Base-by-base conservation (phyloP, 2,888 invertebrate species). In the Tinea pellionella region DNA sequence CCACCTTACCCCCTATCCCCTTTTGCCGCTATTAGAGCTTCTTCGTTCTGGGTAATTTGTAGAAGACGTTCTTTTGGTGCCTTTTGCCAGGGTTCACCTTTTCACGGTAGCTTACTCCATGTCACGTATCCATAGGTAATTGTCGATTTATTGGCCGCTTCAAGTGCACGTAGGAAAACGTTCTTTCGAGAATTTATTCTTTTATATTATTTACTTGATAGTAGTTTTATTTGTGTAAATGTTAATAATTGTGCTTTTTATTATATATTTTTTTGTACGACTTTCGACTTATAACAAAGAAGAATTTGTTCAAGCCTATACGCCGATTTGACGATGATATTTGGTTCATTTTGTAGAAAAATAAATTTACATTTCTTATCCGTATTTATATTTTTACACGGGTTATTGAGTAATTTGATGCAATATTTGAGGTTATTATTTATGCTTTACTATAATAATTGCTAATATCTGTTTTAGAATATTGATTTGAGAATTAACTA, bases 1-100 rank as follows among this genome's bases (percentile, higher is more conserved):
- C 64, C 67, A 66, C 19, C 59, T 41, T 3, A 13, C 43, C 59
- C 59, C 37, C 19, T 2, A 6, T 24, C 59, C 59, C 41, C 41
- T 18, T 59, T 18, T 16, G n/a, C 42, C 19, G 18, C 19, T 42
- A 41, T 42, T 59, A 42, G 18, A 42, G 43, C 59, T 59, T 16
- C 42, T 57, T 53, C 53, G 53, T 16, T 57, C 57, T 30, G 59
- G 24, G 59, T 59, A 59, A 59, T 59, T 59, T 59, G 42, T 59
- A 42, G 4, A 59, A 42, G 59, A 42, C 59, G 59, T 57, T 63
- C 79, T 83, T 84, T 82, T 85, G 85, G 85, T 87, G 85, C 86
- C 78, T 77, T 77, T 77, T 59, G 37, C 43, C 29, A 19, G 19
- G 13, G 24, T 32, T 62, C 19, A 32, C 59, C 61, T 59, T 61